These are phyloP conservation scores for Lethrus apterus DNA, from an alignment of 1,140 invertebrate genomes.

Conservation along the genomic window DNA sequence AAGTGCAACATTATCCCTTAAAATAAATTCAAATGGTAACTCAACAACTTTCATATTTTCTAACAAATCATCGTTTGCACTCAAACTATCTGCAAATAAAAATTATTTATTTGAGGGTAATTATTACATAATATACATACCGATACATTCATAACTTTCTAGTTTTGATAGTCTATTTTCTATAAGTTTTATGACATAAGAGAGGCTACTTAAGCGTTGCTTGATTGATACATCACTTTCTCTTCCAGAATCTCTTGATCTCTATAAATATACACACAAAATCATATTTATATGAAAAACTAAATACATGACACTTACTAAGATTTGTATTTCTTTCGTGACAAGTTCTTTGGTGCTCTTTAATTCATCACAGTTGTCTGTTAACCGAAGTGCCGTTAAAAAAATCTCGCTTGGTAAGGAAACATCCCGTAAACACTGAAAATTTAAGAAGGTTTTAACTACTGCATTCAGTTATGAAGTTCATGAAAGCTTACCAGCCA, in stretches of 20 bases:
- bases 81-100: slow-evolving; percentile 6
- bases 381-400: slow-evolving; percentile 68
- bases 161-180: slow-evolving; percentile 58
- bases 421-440: slow-evolving; percentile 69
- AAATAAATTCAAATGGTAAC: slow-evolving; percentile 66
- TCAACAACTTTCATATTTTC: slow-evolving; percentile 53
- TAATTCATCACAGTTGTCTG: slow-evolving; percentile 72
- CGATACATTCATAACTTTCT: slow-evolving; percentile 48
- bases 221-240: slow-evolving; percentile 77
- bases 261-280: slow-evolving; percentile 39
- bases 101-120: neutral
- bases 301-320: slow-evolving; percentile 44
- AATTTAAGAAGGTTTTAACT: slow-evolving; percentile 22
- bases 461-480: slow-evolving; percentile 1
- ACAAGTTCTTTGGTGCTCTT: slow-evolving; percentile 71
- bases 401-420: slow-evolving; percentile 74
- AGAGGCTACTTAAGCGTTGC: slow-evolving; percentile 81
- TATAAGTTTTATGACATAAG: slow-evolving; percentile 72
- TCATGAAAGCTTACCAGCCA: slow-evolving; percentile 66
- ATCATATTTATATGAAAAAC: neutral
- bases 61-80: slow-evolving; percentile 13
- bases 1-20: slow-evolving; percentile 72
- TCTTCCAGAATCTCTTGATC: slow-evolving; percentile 75
- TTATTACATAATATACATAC: no score
- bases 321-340: slow-evolving; percentile 68